These are phyloP conservation scores for Brachyptera risi DNA, from an alignment of 2,888 invertebrate species.

Conservation along the genomic window DNA sequence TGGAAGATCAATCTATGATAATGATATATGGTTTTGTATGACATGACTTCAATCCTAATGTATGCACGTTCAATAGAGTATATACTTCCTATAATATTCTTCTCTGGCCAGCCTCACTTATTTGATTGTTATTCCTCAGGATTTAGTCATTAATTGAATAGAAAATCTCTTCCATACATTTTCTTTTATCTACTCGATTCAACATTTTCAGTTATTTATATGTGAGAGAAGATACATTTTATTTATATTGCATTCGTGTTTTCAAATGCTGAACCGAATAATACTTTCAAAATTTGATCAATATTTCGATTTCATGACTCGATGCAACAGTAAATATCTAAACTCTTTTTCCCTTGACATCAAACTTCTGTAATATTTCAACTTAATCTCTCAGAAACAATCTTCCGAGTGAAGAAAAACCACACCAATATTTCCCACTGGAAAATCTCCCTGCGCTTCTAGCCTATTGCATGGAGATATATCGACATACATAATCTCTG, in stretches of 20 bases:
- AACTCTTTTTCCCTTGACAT: background rate
- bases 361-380: constrained; percentile 12
- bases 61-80: no score
- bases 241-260: background rate
- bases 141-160: no score
- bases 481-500: constrained; percentile 14
- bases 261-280: constrained; percentile 12
- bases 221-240: no score
- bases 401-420: constrained; percentile 8
- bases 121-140: no score
- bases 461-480: constrained; percentile 18
- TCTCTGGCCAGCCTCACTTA: no score
- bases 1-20: no score
- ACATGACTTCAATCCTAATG: no score
- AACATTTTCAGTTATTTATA: no score
- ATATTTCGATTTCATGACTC: constrained; percentile 12
- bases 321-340: background rate
- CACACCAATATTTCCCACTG: constrained; percentile 17
- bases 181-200: no score
- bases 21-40: no score
- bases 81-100: no score
- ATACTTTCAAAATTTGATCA: constrained; percentile 16
- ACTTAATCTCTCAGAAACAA: background rate
- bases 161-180: no score
- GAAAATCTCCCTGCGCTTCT: background rate